Evolutionary conservation across 2,797 vertebrate genomes (phyloP).

Genomic region (Dryobates pubescens): DNA sequence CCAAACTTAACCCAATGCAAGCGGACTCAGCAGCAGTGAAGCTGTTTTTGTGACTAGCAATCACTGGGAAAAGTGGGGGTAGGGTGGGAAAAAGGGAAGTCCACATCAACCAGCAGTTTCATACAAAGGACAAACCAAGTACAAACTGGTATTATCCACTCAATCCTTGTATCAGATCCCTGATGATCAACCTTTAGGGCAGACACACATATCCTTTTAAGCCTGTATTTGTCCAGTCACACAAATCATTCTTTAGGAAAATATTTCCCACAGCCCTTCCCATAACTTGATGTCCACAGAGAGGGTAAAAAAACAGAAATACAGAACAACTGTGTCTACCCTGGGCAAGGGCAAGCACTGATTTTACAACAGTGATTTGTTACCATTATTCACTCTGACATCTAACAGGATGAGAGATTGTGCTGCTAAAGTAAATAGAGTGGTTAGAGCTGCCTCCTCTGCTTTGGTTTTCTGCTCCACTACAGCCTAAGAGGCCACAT

Average conservation of each 20-base stretch:
- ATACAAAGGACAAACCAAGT: conserved; percentile 47
- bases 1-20: neutral
- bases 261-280: conserved; percentile 63
- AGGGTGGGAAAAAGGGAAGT: conserved; percentile 52
- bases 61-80: conserved; percentile 19
- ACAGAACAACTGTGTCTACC: neutral
- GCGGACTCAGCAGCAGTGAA: neutral
- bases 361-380: conserved; percentile 41
- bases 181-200: conserved; percentile 22
- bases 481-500: conserved; percentile 21
- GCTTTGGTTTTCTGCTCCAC: conserved; percentile 40
- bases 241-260: conserved; percentile 61
- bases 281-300: conserved; percentile 49
- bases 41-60: neutral
- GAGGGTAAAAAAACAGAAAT: conserved; percentile 52
- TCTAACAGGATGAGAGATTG: conserved; percentile 13
- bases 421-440: conserved; percentile 48
- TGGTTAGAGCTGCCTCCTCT: neutral
- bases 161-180: conserved; percentile 54
- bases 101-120: neutral
- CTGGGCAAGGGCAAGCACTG: conserved; percentile 25
- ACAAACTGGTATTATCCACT: conserved; percentile 45
- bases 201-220: conserved; percentile 46
- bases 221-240: conserved; percentile 57
- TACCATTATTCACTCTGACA: conserved; percentile 42